Evolutionary conservation across 1,140 invertebrate species (phyloP).

Genomic region (Antheraea mylitta): DNA sequence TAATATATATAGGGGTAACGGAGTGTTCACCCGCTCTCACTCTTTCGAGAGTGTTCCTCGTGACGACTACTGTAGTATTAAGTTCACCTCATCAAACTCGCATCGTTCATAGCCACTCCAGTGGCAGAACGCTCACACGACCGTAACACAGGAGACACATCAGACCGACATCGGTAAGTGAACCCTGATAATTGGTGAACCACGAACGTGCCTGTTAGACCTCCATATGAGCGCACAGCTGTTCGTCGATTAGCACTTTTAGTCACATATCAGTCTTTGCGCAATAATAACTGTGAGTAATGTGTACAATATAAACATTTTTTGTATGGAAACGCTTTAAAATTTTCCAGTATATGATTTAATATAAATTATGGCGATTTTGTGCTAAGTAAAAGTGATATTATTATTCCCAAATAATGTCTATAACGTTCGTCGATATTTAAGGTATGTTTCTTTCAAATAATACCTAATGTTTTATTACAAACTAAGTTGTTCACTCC

Average conservation of each 20-base stretch:
- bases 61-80: constrained; percentile 50
- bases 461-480: too few relatives aligned
- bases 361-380: too few relatives aligned
- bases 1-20: constrained; percentile 60
- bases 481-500: too few relatives aligned
- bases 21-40: constrained; percentile 39
- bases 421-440: too few relatives aligned
- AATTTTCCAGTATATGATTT: background rate
- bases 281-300: constrained; percentile 6
- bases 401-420: too few relatives aligned
- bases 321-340: background rate
- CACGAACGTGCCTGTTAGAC: constrained; percentile 28
- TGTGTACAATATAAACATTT: background rate
- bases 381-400: too few relatives aligned
- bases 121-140: constrained; percentile 59
- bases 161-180: constrained; percentile 47
- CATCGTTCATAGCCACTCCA: constrained; percentile 65
- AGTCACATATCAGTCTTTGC: constrained; percentile 16
- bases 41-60: constrained; percentile 58
- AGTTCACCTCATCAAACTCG: constrained; percentile 50
- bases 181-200: constrained; percentile 32
- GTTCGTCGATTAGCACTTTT: constrained; percentile 28
- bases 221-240: background rate
- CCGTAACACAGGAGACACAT: constrained; percentile 42
- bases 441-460: too few relatives aligned